Evolutionary conservation across 1,140 invertebrate species (phyloP), one percentile per base, ranked within the genome.

Genomic region (Tribolium castaneum): DNA sequence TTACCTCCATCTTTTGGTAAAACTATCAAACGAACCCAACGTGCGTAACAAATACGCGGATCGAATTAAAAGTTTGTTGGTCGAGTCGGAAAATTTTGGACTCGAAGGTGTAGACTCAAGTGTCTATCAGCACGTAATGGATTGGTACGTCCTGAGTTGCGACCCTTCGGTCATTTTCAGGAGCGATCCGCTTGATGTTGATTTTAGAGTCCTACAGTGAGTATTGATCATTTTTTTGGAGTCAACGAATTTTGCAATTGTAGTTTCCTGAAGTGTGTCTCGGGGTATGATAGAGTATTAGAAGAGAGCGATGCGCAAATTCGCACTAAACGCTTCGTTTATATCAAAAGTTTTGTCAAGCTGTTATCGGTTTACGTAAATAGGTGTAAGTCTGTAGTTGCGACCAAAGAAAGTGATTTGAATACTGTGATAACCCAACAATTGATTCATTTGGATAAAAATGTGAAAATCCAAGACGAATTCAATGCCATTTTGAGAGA

Each of bases 141-240:
- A 93, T 82, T 95, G 93, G 93, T 93, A 94, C 78, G 90, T 95
- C 1, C 93, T 92, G 89, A 92, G 91, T 56, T 93, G 92, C 85
- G 93, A 96, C 87, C 91, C 93, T 0, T 87, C 89, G 73, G 92
- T 94, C 78, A 89, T 95, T 34, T 87, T 95, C 9, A 86, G 86
- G 79, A 80, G 83, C 19, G 87, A 88, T 62, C 78, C 83, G 7
- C 81, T 87, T 54, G 86, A 88, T 76, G 84, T 88, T 30, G 88
- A 89, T 82, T 86, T 86, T 66, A 84, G 86, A 50, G 84, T 89
- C 6, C 82, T 89, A 66, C 84, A 86, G 88, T 89, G 82, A 83
- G 86, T 83, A 59, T 30, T 30, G 1, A 5, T 30, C 3, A 30
- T 30, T 30, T 30, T 19, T 19, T 19, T 19, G 16, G 16, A 19